phyloP scores from a whole-genome alignment of 1,140 invertebrate species.

The Micrasema longulum region DNA sequence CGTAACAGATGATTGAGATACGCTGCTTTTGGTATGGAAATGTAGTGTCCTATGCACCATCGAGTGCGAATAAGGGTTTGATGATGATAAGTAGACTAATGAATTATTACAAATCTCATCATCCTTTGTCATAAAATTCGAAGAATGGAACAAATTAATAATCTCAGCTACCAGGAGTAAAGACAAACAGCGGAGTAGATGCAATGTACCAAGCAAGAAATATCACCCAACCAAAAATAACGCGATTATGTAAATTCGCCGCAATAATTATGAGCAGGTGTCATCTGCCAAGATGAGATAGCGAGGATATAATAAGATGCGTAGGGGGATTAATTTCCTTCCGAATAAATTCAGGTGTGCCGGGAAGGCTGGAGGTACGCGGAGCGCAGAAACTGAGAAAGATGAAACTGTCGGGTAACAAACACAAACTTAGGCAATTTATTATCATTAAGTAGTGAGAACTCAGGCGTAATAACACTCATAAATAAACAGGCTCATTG shows the following conservation, averaged over 20 bases:
- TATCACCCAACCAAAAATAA: not conserved
- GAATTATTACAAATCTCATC: too few species aligned
- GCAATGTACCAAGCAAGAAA: not conserved
- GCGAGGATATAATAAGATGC: slow-evolving; percentile 6
- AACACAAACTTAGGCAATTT: slow-evolving; percentile 8
- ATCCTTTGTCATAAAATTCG: too few species aligned
- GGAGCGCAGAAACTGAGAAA: not conserved
- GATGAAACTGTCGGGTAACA: slow-evolving; percentile 1
- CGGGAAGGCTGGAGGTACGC: not conserved
- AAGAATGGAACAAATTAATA: too few species aligned
- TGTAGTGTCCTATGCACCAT: too few species aligned
- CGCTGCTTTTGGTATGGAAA: too few species aligned
- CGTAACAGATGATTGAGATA: too few species aligned
- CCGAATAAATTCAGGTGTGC: slow-evolving; percentile 7
- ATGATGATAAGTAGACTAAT: too few species aligned
- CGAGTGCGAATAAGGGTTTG: too few species aligned
- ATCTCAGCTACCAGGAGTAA: too few species aligned
- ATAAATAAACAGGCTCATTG: slow-evolving; percentile 14
- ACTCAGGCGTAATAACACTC: not conserved
- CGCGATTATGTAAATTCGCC: slow-evolving; percentile 4
- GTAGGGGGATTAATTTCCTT: not conserved
- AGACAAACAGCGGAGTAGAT: too few species aligned
- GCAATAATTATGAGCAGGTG: slow-evolving; percentile 9
- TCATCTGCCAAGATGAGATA: not conserved
- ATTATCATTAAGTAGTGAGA: slow-evolving; percentile 13